Conservation (phyloP, 1,140 invertebrate genomes). For the Platorchestia sp. region DNA sequence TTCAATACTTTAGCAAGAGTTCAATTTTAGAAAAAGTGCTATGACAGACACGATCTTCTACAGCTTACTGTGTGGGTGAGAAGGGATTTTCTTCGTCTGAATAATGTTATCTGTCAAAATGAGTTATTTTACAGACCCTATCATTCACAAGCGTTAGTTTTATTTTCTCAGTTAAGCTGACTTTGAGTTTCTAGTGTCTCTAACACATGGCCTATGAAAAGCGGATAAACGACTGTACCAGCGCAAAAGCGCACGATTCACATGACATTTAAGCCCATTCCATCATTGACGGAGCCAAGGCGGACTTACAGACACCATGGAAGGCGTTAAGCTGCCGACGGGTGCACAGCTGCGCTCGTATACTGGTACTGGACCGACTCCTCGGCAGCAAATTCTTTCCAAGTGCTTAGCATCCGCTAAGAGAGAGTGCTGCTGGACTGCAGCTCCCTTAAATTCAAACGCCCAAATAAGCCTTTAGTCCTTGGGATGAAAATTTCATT, state of each 20-base stretch:
- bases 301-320: not conserved
- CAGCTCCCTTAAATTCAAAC: not conserved
- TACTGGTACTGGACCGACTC: not conserved
- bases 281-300: not conserved
- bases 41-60: too few species aligned
- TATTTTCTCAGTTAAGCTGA: not conserved
- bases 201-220: not conserved
- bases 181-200: not conserved
- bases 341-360: not conserved
- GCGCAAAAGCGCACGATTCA: not conserved
- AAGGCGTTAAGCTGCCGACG: not conserved
- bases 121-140: too few species aligned
- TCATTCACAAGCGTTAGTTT: not conserved
- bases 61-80: too few species aligned
- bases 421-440: not conserved
- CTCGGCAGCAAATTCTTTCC: not conserved
- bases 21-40: too few species aligned
- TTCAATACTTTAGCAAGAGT: too few species aligned
- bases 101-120: too few species aligned
- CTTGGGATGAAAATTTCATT: not conserved
- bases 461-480: not conserved
- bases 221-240: not conserved
- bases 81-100: too few species aligned
- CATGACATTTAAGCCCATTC: not conserved
- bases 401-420: not conserved